A percentile compares a stretch with the other conserved stretches of the same genome.
These are phyloP conservation scores for Fopius arisanus DNA, from an alignment of 1,140 invertebrate species.

Conservation along the genomic window DNA sequence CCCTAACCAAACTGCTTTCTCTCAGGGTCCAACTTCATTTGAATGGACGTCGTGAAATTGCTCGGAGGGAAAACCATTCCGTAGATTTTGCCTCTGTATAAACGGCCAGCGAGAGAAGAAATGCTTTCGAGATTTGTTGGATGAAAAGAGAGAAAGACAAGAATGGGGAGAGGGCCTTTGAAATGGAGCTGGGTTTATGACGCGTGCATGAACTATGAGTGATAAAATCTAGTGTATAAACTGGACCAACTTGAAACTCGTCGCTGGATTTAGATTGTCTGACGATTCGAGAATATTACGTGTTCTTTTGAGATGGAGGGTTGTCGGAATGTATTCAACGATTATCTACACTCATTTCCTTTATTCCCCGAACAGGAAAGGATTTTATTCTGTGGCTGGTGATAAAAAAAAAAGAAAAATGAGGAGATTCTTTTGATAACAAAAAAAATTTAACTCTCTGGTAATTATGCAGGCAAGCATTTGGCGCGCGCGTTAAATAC, in stretches of 20 bases:
- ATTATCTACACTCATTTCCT: neutral
- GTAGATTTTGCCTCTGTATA: neutral
- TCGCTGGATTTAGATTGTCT: neutral
- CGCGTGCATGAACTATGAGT: slow-evolving; percentile 44
- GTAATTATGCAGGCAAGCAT: slow-evolving; percentile 1
- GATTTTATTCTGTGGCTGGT: neutral
- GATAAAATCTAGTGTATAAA: slow-evolving; percentile 32
- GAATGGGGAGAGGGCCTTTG: slow-evolving; percentile 28
- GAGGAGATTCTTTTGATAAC: neutral
- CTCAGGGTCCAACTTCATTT: slow-evolving; percentile 3
- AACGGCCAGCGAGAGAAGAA: slow-evolving; percentile 6
- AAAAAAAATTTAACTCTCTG: neutral
- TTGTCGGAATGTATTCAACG: neutral
- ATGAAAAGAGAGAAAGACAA: slow-evolving; percentile 16
- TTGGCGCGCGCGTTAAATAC: slow-evolving; percentile 2
- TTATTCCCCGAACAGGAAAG: neutral
- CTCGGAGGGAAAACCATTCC: neutral
- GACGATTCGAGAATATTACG: neutral
- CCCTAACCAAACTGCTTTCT: neutral
- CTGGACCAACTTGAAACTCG: neutral
- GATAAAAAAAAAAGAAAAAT: neutral
- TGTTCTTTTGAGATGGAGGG: neutral
- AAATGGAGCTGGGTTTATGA: slow-evolving; percentile 46
- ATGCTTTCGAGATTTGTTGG: neutral
- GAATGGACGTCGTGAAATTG: slow-evolving; percentile 21